phyloP scores from a whole-genome alignment of 2,888 invertebrate species.

The Ashinkailepas kermadecensis region DNA sequence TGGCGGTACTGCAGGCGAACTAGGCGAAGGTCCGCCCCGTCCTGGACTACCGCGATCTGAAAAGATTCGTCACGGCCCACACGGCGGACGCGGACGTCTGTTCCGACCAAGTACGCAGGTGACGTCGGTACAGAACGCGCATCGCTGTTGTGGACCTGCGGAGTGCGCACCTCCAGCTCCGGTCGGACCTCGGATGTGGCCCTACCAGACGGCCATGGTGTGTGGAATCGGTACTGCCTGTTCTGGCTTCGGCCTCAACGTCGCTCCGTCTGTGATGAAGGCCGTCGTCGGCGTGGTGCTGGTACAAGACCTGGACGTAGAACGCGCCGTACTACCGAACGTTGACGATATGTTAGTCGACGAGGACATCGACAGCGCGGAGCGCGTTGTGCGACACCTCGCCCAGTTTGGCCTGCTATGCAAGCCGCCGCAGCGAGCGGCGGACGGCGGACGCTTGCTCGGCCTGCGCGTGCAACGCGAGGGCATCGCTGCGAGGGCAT shows the following conservation, averaged over 20 bases:
- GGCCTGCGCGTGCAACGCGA: background rate
- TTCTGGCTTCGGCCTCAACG: conserved; percentile 25
- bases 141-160: conserved; percentile 22
- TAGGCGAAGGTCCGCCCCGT: conserved; percentile 23
- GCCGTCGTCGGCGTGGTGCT: background rate
- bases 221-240: conserved; percentile 24
- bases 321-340: conserved; percentile 21
- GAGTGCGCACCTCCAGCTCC: too few species aligned
- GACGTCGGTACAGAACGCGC: background rate
- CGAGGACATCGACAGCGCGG: conserved; percentile 21
- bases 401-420: conserved; percentile 18
- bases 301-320: background rate
- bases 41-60: conserved; percentile 25
- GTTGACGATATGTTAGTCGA: conserved; percentile 27
- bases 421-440: background rate
- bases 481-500: background rate
- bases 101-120: conserved; percentile 21
- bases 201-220: conserved; percentile 19
- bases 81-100: conserved; percentile 20
- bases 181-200: too few species aligned
- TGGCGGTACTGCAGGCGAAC: background rate
- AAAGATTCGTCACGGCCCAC: conserved; percentile 7
- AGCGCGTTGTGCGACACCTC: conserved; percentile 5
- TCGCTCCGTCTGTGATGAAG: conserved; percentile 22
- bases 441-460: conserved; percentile 17